A percentile compares a stretch with the other conserved stretches of the same genome.
phyloP scores from a whole-genome alignment of 2,888 invertebrate genomes.

The Seira sanloemensis region DNA sequence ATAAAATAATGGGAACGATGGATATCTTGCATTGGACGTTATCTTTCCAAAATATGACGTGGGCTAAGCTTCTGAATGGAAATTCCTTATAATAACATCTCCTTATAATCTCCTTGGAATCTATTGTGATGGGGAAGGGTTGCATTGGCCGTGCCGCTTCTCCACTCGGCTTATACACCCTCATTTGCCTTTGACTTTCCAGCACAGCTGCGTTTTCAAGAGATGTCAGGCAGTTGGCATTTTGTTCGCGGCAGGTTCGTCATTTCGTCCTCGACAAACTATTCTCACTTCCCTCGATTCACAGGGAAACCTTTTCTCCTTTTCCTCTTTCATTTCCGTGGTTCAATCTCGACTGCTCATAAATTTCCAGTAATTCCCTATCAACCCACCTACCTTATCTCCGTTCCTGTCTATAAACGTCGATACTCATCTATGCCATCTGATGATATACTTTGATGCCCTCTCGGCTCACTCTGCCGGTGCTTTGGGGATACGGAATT shows the following conservation, averaged over 20 bases:
- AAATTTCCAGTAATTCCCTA: constrained; percentile 8
- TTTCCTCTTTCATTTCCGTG: constrained; percentile 20
- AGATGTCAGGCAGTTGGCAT: not conserved
- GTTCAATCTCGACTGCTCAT: not conserved
- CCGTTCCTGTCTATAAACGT: not conserved
- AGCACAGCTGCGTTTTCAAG: not conserved
- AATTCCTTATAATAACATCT: too few relatives aligned
- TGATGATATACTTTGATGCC: not conserved
- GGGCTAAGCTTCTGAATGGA: too few relatives aligned
- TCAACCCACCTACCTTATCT: constrained; percentile 29
- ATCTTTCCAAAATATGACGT: too few relatives aligned
- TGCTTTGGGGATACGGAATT: not conserved
- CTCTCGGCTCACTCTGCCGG: not conserved
- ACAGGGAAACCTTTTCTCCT: not conserved
- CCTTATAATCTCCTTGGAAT: too few relatives aligned
- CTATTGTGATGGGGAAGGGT: too few relatives aligned
- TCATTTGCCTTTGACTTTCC: too few relatives aligned
- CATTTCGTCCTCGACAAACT: not conserved
- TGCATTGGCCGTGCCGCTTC: too few relatives aligned
- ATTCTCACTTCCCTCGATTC: not conserved
- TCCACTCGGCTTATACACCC: too few relatives aligned
- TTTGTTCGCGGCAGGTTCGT: not conserved
- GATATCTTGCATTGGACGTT: too few relatives aligned
- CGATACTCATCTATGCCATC: not conserved
- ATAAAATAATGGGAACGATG: too few relatives aligned